Evolutionary conservation across 2,797 vertebrate species (phyloP).

Genomic region (Acropternis orthonyx): DNA sequence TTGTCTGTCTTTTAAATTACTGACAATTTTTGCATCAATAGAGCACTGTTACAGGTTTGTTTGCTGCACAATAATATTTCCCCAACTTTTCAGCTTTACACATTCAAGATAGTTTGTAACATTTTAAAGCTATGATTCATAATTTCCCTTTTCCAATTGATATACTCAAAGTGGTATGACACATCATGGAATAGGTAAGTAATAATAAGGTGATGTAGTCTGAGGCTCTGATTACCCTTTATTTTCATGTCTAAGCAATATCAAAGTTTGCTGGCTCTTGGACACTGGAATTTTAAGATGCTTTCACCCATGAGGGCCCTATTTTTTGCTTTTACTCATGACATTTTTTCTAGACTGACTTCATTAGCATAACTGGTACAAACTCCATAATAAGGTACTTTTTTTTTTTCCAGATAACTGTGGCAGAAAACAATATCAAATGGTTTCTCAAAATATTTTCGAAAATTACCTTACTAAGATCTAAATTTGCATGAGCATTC

Average conservation of each 20-base stretch:
- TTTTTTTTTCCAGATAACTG: background rate
- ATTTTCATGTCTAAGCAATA: background rate
- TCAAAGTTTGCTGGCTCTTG: background rate
- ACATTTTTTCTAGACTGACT: background rate
- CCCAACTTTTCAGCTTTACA: background rate
- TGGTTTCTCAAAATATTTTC: background rate
- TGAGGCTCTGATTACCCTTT: background rate
- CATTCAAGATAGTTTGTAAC: background rate
- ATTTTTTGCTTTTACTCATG: background rate
- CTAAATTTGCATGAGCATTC: background rate
- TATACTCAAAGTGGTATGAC: background rate
- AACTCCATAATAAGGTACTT: background rate
- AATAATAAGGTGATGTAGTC: background rate
- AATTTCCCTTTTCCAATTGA: background rate
- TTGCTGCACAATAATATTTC: background rate
- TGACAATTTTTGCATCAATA: background rate
- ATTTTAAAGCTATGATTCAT: background rate
- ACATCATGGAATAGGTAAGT: background rate
- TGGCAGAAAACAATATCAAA: background rate
- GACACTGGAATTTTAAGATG: background rate
- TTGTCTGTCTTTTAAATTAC: background rate
- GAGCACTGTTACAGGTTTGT: background rate
- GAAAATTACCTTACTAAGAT: background rate
- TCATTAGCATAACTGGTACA: background rate
- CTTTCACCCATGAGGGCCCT: background rate